Evolutionary conservation across 2,888 invertebrate species (phyloP).

Genomic region (Lottia scabra): DNA sequence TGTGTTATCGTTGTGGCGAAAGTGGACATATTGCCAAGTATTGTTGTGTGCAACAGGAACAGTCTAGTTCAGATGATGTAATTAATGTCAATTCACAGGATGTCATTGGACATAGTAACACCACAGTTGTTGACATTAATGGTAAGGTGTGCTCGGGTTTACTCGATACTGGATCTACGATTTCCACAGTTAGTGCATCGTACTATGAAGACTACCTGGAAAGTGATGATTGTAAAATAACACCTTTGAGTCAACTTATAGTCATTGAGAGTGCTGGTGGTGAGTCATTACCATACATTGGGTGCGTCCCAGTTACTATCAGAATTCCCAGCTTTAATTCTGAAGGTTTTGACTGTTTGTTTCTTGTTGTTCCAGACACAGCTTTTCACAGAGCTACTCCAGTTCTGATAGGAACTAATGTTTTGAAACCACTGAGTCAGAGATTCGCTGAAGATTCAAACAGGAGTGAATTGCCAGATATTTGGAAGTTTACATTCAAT

Average conservation of each 20-base stretch:
- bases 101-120: neutral
- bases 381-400: neutral
- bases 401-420: neutral
- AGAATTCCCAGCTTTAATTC: neutral
- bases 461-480: neutral
- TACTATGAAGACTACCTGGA: neutral
- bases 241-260: neutral
- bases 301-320: neutral
- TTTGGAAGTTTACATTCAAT: neutral
- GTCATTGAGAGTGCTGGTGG: neutral
- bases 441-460: neutral
- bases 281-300: neutral
- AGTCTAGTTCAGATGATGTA: neutral
- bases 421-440: neutral
- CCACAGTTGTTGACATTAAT: neutral
- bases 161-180: neutral
- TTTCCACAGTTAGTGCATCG: neutral
- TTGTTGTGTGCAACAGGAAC: too few relatives aligned
- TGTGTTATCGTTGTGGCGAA: too few relatives aligned
- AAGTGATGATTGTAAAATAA: neutral
- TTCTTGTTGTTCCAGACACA: neutral
- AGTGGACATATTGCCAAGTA: too few relatives aligned
- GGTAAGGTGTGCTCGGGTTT: neutral
- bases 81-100: too few relatives aligned
- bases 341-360: neutral